Conservation (phyloP, 2,888 invertebrate genomes). For the Drosophila rellima region DNA sequence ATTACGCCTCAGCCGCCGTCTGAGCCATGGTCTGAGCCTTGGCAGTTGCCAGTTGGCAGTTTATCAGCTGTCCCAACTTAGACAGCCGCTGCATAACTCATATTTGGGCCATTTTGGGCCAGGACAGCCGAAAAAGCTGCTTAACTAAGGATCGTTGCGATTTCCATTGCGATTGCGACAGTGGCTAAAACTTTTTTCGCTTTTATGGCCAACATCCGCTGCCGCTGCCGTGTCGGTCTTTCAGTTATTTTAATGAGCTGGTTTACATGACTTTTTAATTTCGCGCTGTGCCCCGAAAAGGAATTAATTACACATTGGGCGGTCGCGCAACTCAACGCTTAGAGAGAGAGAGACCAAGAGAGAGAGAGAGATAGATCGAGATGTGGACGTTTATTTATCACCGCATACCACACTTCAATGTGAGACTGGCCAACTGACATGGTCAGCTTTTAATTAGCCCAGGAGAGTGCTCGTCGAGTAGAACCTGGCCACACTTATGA, state of each 20-base stretch:
- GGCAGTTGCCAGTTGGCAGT: slow-evolving; percentile 7
- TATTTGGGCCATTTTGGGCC: slow-evolving; percentile 59
- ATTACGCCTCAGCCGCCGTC: slow-evolving; percentile 46
- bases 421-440: slow-evolving; percentile 71
- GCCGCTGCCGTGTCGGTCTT: slow-evolving; percentile 27
- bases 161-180: slow-evolving; percentile 37
- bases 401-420: slow-evolving; percentile 77
- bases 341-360: not conserved
- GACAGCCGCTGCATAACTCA: slow-evolving; percentile 49
- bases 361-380: not conserved
- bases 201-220: slow-evolving; percentile 67
- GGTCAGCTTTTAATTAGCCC: slow-evolving; percentile 77
- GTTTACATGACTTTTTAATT: slow-evolving; percentile 86
- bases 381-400: slow-evolving; percentile 63
- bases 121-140: slow-evolving; percentile 61
- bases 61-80: slow-evolving; percentile 26
- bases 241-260: slow-evolving; percentile 86
- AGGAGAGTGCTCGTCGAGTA: slow-evolving; percentile 14
- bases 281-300: slow-evolving; percentile 83
- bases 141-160: slow-evolving; percentile 52
- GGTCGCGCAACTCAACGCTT: slow-evolving; percentile 73
- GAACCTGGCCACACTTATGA: slow-evolving; percentile 65
- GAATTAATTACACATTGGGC: slow-evolving; percentile 86
- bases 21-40: not conserved
- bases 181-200: slow-evolving; percentile 41